Base-by-base conservation (phyloP, 1,140 invertebrate genomes). In the Diploscapter pachys region DNA sequence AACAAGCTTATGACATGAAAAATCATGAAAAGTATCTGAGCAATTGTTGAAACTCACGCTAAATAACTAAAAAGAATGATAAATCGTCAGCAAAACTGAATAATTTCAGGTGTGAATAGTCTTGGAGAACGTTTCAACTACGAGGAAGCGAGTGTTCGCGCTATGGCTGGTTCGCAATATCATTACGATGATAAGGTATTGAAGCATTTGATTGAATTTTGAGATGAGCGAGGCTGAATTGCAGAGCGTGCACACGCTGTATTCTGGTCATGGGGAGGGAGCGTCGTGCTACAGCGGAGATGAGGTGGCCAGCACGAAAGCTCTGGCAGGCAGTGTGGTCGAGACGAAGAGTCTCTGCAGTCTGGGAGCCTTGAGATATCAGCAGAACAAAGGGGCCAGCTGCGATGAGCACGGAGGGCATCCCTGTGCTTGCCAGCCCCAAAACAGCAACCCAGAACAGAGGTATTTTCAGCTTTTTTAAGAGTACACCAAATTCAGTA, bases 111-210 rank as follows among this genome's bases (percentile, higher is more conserved):
- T 66, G 49, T 55, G 31, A 78, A 52, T 8, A 81, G 78, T 73
- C 75, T 82, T 56, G 83, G 78, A 3, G 84, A 85, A 51, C 76
- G 79, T 48, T 31, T 67, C 9, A 85, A 85, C 77, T 86, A 82
- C 61, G 83, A 85, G 52, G 82, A 82, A 53, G 83, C 83, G 8
- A 80, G 79, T 49, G 79, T 77, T 5, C 78, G 81, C 51, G 83
- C 83, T 5, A 81, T 85, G 74, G 84, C 84, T 6, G 83, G 83
- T 13, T 82, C 79, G 53, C 81, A 86, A 9, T 83, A 77, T 75
- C 81, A 84, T 71, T 84, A 76, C 64, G 83, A 84, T 62, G 75
- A 81, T 73, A 83, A 85, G 75, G 82, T 83, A 80, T 49, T 73
- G 54, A 54, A 50, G 51, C 55, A 67, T 50, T n/a, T 49, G 55